phyloP scores from a whole-genome alignment of 2,113 vertebrate species.

The Corvus hawaiiensis region DNA sequence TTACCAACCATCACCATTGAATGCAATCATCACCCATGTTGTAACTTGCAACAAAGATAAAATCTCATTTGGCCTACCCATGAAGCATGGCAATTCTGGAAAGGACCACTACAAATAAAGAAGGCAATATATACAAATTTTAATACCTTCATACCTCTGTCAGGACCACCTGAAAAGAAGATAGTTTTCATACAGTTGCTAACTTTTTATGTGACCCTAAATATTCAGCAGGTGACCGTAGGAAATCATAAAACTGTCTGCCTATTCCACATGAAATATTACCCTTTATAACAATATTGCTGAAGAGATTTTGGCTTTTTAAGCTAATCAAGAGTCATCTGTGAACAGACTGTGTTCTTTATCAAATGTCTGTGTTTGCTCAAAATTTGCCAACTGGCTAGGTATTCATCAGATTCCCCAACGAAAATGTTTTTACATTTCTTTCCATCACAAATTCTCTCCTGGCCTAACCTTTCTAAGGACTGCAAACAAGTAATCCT shows the following conservation, averaged over 20 bases:
- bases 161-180: neutral
- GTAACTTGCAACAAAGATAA: neutral
- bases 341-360: constrained; percentile 43
- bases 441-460: neutral
- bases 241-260: neutral
- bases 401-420: neutral
- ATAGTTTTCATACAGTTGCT: neutral
- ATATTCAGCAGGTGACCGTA: neutral
- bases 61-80: neutral
- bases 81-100: neutral
- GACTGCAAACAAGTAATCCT: neutral
- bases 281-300: neutral
- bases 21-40: neutral
- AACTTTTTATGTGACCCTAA: neutral
- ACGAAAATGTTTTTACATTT: constrained; percentile 29
- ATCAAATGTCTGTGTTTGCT: neutral
- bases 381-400: constrained; percentile 48
- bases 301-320: constrained; percentile 11
- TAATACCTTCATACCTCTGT: neutral
- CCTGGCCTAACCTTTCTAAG: neutral
- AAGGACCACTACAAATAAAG: neutral
- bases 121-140: neutral
- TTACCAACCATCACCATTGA: neutral
- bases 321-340: neutral
- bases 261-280: neutral